A percentile compares a stretch with the other conserved stretches of the same genome.
Evolutionary conservation across 2,888 invertebrate species (phyloP).

Genomic region (Hirtodrosophila cameraria): DNA sequence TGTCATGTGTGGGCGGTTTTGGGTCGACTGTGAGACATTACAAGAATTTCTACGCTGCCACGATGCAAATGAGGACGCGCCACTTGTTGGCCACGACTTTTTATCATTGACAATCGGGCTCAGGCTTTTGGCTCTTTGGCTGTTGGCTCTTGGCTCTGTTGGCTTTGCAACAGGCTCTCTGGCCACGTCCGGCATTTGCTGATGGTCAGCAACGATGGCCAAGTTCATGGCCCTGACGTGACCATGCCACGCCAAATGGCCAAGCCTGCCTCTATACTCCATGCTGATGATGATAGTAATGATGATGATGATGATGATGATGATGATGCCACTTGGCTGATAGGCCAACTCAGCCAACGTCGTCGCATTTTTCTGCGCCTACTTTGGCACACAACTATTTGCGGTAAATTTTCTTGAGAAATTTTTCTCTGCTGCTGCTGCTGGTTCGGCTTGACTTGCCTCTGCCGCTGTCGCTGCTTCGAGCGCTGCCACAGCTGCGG

Average conservation of each 20-base stretch:
- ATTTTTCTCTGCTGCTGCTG: slow-evolving; percentile 17
- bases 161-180: slow-evolving; percentile 21
- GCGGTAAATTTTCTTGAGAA: slow-evolving; percentile 69
- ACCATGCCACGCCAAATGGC: slow-evolving; percentile 60
- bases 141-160: slow-evolving; percentile 12
- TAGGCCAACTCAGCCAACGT: slow-evolving; percentile 61
- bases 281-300: slow-evolving; percentile 20
- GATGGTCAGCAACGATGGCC: slow-evolving; percentile 76
- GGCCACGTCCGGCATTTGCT: slow-evolving; percentile 59
- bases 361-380: slow-evolving; percentile 71
- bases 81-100: slow-evolving; percentile 76
- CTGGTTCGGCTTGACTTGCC: slow-evolving; percentile 23
- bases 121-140: slow-evolving; percentile 8
- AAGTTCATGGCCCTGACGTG: slow-evolving; percentile 75
- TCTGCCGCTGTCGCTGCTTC: neutral
- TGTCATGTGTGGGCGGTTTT: slow-evolving; percentile 69
- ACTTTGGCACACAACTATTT: slow-evolving; percentile 70
- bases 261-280: slow-evolving; percentile 24
- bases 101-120: slow-evolving; percentile 71
- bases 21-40: slow-evolving; percentile 51
- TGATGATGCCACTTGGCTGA: slow-evolving; percentile 71
- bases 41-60: slow-evolving; percentile 60
- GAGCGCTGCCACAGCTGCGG: slow-evolving; percentile 23
- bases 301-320: slow-evolving; percentile 35
- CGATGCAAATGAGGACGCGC: slow-evolving; percentile 75